Base-by-base conservation (phyloP, 1,140 invertebrate genomes). In the Pseudomyrmex gracilis region DNA sequence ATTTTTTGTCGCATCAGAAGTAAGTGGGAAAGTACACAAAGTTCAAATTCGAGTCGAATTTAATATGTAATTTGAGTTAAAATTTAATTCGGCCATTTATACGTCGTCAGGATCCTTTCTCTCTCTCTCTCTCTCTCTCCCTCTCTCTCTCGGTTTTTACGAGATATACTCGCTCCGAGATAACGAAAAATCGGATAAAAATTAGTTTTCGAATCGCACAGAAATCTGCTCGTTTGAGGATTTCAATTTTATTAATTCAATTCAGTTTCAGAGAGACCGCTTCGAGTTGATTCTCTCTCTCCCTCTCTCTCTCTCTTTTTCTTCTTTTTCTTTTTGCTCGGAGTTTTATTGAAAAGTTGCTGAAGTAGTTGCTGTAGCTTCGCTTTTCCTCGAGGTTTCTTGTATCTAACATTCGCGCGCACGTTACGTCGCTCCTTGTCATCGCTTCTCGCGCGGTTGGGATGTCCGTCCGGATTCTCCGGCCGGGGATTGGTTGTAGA, bases 401-500 rank as follows among this genome's bases (percentile, higher is more conserved):
- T 24, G 3, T 58, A 57, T 20, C 7, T 47, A 70, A 58, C 55
- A 70, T 24, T 2, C 20, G 17, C 51, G 24, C 24, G 24, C 2
- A 3, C 15, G 9, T 24, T 8, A 3, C n/a, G 34, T 34, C 34
- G 34, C 45, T 15, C 12, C 22, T 34, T 76, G 47, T 70, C 45
- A 60, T 49, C 64, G 17, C 2, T 34, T 22, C 20, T 57, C 53
- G 34, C 53, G 34, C 34, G 34, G 34, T 34, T 34, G 7, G 34
- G 15, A 20, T 49, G 53, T 43, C 53, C 20, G 22, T 49, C n/a
- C 17, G 43, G 43, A 58, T 61, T 80, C n/a, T n/a, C 53, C 43
- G 10, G 15, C 43, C 20, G 1, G 5, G 34, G 66, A 9, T 58
- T 71, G 76, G 20, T 80, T 71, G 58, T 80, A 60, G n/a, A 70